These are phyloP conservation scores for Hemichromis elongatus DNA, from an alignment of 2,113 vertebrate genomes.

Conservation along the genomic window DNA sequence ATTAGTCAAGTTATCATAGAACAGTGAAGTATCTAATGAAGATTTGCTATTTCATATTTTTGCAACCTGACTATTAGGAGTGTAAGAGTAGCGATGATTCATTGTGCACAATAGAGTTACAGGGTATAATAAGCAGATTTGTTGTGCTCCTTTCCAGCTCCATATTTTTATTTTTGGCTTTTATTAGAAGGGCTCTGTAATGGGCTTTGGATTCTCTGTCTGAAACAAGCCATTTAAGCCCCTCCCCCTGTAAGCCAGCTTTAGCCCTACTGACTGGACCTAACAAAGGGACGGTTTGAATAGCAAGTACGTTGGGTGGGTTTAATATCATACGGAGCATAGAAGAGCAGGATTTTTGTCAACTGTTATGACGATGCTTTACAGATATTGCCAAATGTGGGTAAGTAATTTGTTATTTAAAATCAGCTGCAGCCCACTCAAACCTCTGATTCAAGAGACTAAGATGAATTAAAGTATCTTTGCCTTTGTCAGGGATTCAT, in stretches of 20 bases:
- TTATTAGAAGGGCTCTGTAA: background rate
- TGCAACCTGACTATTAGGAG: background rate
- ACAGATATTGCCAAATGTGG: background rate
- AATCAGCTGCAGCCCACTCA: background rate
- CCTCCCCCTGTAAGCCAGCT: background rate
- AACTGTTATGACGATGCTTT: background rate
- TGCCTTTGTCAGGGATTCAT: background rate
- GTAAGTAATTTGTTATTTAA: background rate
- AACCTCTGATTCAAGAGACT: background rate
- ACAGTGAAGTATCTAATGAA: background rate
- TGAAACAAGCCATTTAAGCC: background rate
- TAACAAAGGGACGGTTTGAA: background rate
- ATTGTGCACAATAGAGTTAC: background rate
- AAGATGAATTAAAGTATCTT: background rate
- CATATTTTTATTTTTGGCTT: background rate
- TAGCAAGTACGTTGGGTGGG: background rate
- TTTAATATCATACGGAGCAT: background rate
- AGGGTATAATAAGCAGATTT: too few species aligned
- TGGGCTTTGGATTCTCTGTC: background rate
- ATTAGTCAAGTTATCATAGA: background rate
- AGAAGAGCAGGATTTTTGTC: background rate
- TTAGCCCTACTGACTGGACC: background rate
- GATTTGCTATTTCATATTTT: background rate
- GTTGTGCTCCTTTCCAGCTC: accelerated
- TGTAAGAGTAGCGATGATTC: accelerated